Evolutionary conservation across 2,888 invertebrate genomes (phyloP), one percentile per base, ranked within the genome.

Genomic region (Amphimallon solstitiale): DNA sequence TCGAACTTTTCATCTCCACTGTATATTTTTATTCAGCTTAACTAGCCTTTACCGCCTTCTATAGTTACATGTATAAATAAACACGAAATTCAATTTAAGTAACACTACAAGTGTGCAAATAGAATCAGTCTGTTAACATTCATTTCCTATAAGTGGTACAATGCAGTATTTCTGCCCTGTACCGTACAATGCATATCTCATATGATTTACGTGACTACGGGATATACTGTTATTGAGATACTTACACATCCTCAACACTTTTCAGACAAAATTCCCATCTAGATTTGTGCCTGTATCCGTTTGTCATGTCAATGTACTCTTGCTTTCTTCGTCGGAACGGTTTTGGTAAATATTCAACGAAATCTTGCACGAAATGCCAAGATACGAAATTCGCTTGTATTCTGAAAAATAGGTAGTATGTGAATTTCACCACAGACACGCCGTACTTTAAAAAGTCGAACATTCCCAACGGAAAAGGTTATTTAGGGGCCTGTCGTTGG

Each of bases 341-440:
- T 2, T 71, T 63, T 9, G 80, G 80, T 65, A 81, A 68, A 71
- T 75, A 80, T 62, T 74, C 73, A 9, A 77, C 73, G 56, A 78
- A 68, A 40, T 75, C 70, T 61, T 78, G 76, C 1, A 82, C 61
- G n/a, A 77, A 74, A 43, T 76, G 75, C 79, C 80, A 80, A 6
- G 72, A 73, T 67, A 82, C 77, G 64, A 78, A 79, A 72, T 82
- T 82, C 2, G 81, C 81, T 34, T 80, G 61, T 48, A 76, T 72
- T 60, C 81, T 82, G 66, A 37, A 68, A 59, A 67, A 65, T 48
- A 17, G 23, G 17, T 4, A 48, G 35, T 10, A 19, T 45, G 7
- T 19, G 19, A 45, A 17, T 45, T 45, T 45, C 19, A 45, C 19
- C 19, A 45, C 19, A 19, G 10, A 45, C 17, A 19, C 10, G 19